Conservation (phyloP, 2,113 vertebrate species). For the Ciconia maguari region DNA sequence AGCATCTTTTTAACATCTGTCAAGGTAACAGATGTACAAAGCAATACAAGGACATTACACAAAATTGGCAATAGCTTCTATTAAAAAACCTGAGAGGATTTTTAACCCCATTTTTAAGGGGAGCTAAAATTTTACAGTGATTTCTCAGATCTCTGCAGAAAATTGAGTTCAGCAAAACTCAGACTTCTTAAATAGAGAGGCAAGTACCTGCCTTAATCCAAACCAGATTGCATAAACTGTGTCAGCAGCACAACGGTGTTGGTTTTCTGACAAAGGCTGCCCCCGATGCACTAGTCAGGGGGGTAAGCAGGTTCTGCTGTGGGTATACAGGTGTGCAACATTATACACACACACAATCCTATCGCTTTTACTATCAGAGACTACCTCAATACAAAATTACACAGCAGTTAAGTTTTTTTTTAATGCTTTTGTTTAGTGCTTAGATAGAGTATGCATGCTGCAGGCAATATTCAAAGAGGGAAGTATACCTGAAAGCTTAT, state of each 20-base stretch:
- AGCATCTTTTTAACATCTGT: neutral
- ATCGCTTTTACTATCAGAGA: neutral
- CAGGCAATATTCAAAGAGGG: neutral
- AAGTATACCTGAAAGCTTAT: neutral
- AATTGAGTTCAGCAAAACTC: neutral
- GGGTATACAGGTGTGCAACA: neutral
- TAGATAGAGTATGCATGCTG: neutral
- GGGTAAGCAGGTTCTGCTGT: neutral
- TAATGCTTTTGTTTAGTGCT: neutral
- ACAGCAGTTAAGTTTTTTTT: neutral
- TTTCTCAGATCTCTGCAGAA: neutral
- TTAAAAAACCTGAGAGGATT: neutral
- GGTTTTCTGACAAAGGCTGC: neutral
- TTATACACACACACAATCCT: neutral
- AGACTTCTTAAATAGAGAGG: neutral
- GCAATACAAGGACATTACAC: neutral
- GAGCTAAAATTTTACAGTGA: neutral
- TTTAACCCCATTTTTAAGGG: neutral
- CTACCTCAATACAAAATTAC: neutral
- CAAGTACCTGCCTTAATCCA: neutral
- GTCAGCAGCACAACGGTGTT: neutral
- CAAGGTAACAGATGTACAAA: neutral
- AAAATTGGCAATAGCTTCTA: neutral
- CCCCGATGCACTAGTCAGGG: too few species aligned
- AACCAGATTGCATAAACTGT: fast-evolving